Evolutionary conservation across 2,888 invertebrate species (phyloP).

Genomic region (Chaitophorus viminalis): DNA sequence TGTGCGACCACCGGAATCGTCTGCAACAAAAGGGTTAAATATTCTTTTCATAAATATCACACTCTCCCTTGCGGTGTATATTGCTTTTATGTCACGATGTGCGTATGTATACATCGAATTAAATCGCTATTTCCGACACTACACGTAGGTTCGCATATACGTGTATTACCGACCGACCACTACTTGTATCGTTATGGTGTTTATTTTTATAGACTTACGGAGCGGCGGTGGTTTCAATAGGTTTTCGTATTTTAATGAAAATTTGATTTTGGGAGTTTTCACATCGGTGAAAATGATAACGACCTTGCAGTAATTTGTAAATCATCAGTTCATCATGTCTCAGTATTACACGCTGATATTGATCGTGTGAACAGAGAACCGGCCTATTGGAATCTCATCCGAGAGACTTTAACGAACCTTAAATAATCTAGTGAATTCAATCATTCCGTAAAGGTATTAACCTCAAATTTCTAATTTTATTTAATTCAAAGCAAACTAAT

Average conservation of each 20-base stretch:
- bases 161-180: background rate
- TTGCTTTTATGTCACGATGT: background rate
- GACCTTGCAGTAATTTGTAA: background rate
- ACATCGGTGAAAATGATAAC: background rate
- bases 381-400: background rate
- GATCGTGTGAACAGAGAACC: background rate
- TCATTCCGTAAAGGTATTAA: no score
- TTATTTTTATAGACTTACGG: no score
- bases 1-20: background rate
- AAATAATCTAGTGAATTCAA: background rate
- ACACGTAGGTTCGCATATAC: background rate
- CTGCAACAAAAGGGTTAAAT: conserved; percentile 27
- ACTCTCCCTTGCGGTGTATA: background rate
- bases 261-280: background rate
- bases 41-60: background rate
- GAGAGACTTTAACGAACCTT: background rate
- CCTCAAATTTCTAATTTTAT: no score
- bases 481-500: no score
- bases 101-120: background rate
- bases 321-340: background rate
- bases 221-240: background rate
- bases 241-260: background rate
- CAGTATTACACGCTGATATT: background rate
- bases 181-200: background rate
- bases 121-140: conserved; percentile 20